These are phyloP conservation scores for Nasonovia ribisnigri DNA, from an alignment of 2,888 invertebrate genomes.

Conservation along the genomic window DNA sequence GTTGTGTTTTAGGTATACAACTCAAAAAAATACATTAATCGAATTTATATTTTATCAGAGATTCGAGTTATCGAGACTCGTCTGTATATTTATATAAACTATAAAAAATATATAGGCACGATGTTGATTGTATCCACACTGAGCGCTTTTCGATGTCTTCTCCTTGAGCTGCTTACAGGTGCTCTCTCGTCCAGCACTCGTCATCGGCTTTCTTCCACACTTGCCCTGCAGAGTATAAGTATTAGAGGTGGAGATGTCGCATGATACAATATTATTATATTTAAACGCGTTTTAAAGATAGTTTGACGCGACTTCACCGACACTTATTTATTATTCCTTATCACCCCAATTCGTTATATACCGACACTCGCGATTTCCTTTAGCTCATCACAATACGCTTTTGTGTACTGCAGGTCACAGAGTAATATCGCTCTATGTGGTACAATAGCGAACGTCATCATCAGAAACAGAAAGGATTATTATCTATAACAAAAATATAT, in stretches of 20 bases:
- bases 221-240: too few species aligned
- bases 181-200: not conserved
- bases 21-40: too few species aligned
- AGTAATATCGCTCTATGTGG: too few species aligned
- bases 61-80: too few species aligned
- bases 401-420: not conserved
- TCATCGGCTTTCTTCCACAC: too few species aligned
- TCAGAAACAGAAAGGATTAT: not conserved
- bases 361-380: not conserved
- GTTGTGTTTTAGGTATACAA: too few species aligned
- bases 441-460: not conserved
- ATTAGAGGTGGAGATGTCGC: not conserved
- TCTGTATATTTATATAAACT: too few species aligned
- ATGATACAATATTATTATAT: not conserved
- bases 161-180: not conserved
- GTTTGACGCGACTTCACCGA: not conserved
- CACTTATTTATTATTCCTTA: not conserved
- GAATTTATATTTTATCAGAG: too few species aligned
- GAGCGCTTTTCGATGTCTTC: not conserved
- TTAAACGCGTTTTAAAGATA: not conserved
- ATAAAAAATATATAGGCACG: not conserved
- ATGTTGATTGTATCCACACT: too few species aligned
- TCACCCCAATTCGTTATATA: not conserved
- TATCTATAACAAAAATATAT: not conserved
- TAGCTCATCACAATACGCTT: not conserved